Percentiles rank a stretch among this genome's conserved stretches.
phyloP scores from a whole-genome alignment of 2,113 vertebrate genomes.

The Cinclus mexicanus region DNA sequence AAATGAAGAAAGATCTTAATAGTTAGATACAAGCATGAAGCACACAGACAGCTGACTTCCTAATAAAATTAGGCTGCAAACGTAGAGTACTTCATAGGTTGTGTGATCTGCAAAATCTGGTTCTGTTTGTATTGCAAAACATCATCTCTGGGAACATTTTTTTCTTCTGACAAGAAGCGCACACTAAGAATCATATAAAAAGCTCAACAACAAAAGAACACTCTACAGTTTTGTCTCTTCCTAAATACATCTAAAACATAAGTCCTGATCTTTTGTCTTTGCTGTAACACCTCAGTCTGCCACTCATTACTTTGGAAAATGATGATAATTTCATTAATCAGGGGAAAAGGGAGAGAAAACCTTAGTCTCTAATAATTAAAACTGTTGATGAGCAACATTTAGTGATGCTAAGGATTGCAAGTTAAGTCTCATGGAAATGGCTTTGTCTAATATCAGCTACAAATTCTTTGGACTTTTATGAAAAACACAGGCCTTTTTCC shows the following conservation, averaged over 20 bases:
- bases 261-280: not conserved
- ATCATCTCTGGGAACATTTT: not conserved
- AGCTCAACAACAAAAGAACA: not conserved
- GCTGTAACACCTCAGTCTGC: not conserved
- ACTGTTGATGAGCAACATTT: not conserved
- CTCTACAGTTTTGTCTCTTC: not conserved
- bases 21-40: not conserved
- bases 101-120: not conserved
- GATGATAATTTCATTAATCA: not conserved
- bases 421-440: not conserved
- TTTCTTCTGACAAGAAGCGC: conserved; percentile 10
- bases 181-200: not conserved
- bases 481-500: not conserved
- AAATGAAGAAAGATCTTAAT: not conserved
- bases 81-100: not conserved
- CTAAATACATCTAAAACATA: not conserved
- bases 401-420: not conserved
- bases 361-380: not conserved
- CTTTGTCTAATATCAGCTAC: not conserved
- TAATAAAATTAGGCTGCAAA: conserved; percentile 2
- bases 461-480: not conserved
- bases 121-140: not conserved
- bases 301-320: not conserved
- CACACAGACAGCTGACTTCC: not conserved
- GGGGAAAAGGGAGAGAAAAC: not conserved